Conservation (phyloP, 2,113 vertebrate genomes). For the Todiramphus chloris region DNA sequence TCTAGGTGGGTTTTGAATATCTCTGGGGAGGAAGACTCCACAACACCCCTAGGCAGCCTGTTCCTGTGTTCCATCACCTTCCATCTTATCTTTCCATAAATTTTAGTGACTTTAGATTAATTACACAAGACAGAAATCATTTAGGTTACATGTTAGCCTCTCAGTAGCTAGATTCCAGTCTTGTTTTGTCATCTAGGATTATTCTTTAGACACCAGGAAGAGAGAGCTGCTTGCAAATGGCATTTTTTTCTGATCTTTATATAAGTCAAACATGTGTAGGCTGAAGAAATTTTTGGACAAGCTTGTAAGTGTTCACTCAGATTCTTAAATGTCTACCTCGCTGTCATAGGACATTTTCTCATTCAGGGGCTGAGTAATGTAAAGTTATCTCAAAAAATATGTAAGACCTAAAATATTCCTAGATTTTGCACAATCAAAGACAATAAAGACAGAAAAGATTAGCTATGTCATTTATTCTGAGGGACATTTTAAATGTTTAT, state of each 20-base stretch:
- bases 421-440: not conserved
- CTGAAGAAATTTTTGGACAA: not conserved
- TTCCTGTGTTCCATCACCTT: too few relatives aligned
- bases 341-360: not conserved
- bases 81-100: not conserved
- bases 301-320: not conserved
- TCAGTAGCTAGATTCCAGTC: not conserved
- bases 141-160: not conserved
- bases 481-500: not conserved
- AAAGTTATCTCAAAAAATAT: not conserved
- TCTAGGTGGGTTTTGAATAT: too few relatives aligned
- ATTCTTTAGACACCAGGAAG: not conserved
- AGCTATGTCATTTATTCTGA: not conserved
- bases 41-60: too few relatives aligned
- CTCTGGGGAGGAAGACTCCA: too few relatives aligned
- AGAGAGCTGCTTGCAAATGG: not conserved
- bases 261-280: not conserved
- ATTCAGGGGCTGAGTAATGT: not conserved
- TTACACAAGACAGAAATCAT: not conserved
- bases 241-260: not conserved
- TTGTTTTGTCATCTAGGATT: not conserved
- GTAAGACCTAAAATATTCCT: not conserved
- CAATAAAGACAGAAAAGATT: not conserved
- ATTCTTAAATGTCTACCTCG: not conserved
- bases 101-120: not conserved